Percentiles rank a stretch among this genome's conserved stretches.
Evolutionary conservation across 1,140 invertebrate species (phyloP).

Genomic region (Lordiphosa mommai): DNA sequence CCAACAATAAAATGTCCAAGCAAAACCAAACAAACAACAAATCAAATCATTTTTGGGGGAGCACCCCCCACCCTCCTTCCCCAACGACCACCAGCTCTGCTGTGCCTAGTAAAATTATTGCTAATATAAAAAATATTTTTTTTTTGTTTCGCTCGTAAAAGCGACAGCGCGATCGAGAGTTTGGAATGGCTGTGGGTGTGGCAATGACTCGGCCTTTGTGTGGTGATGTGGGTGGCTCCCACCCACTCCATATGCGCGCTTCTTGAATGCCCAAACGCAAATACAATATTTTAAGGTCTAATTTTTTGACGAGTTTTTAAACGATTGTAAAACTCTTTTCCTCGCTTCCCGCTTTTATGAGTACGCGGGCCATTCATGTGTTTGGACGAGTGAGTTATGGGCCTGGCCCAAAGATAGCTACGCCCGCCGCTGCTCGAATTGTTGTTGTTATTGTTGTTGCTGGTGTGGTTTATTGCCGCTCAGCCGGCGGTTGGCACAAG

Average conservation of each 20-base stretch:
- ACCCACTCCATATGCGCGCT: conserved; percentile 26
- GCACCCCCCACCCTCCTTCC: background rate
- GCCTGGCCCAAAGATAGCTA: conserved; percentile 50
- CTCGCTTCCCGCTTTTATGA: conserved; percentile 62
- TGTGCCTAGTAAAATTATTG: conserved; percentile 68
- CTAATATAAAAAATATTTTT: conserved; percentile 77
- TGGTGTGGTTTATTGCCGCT: conserved; percentile 46
- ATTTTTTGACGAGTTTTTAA: conserved; percentile 79
- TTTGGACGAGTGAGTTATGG: conserved; percentile 66
- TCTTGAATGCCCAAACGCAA: conserved; percentile 46
- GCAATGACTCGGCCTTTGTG: conserved; percentile 4
- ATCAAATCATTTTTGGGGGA: conserved; percentile 37
- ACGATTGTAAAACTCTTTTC: conserved; percentile 78
- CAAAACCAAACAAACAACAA: conserved; percentile 33
- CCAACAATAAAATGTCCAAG: conserved; percentile 57
- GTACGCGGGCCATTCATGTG: conserved; percentile 62
- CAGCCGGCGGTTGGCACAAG: conserved; percentile 7
- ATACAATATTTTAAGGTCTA: conserved; percentile 77
- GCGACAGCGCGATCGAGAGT: conserved; percentile 18
- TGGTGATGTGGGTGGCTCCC: conserved; percentile 18
- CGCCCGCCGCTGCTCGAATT: conserved; percentile 14
- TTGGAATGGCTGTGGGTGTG: conserved; percentile 15
- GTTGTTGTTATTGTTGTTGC: background rate
- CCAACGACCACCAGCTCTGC: conserved; percentile 19
- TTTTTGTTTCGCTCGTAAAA: conserved; percentile 75